phyloP scores from a whole-genome alignment of 2,113 vertebrate genomes.

The Chrysochloris asiatica region DNA sequence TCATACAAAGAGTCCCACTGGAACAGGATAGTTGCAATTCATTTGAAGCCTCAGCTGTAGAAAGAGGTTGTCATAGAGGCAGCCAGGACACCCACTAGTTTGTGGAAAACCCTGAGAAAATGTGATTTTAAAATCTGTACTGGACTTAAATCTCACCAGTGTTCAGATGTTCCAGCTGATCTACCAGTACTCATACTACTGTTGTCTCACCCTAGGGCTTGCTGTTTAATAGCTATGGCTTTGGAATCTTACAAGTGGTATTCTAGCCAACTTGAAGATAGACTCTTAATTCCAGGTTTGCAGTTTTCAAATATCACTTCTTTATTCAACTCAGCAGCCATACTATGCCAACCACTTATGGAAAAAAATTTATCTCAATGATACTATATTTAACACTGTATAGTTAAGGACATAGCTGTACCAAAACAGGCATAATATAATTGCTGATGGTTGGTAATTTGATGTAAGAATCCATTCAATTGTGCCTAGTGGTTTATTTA shows the following conservation, averaged over 20 bases:
- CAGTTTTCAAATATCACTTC: conserved; percentile 73
- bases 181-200: conserved; percentile 36
- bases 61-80: conserved; percentile 33
- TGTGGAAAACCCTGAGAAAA: conserved; percentile 77
- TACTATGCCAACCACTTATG: conserved; percentile 43
- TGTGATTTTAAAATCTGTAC: conserved; percentile 49
- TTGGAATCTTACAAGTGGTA: conserved; percentile 55
- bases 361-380: conserved; percentile 42
- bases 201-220: not conserved
- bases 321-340: conserved; percentile 39
- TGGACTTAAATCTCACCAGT: conserved; percentile 10
- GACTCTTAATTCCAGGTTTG: conserved; percentile 76
- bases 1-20: not conserved
- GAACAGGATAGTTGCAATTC: conserved; percentile 27
- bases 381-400: conserved; percentile 36
- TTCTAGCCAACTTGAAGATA: conserved; percentile 69
- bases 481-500: conserved; percentile 57
- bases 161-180: conserved; percentile 34
- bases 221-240: conserved; percentile 39
- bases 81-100: conserved; percentile 69
- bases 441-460: conserved; percentile 40
- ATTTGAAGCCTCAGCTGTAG: conserved; percentile 56
- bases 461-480: conserved; percentile 44
- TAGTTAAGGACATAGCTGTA: conserved; percentile 35
- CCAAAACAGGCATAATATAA: not conserved